Evolutionary conservation across 37 sponge, comb jelly and placozoan genomes (phyloP).

Genomic region (Agelas oroides): DNA sequence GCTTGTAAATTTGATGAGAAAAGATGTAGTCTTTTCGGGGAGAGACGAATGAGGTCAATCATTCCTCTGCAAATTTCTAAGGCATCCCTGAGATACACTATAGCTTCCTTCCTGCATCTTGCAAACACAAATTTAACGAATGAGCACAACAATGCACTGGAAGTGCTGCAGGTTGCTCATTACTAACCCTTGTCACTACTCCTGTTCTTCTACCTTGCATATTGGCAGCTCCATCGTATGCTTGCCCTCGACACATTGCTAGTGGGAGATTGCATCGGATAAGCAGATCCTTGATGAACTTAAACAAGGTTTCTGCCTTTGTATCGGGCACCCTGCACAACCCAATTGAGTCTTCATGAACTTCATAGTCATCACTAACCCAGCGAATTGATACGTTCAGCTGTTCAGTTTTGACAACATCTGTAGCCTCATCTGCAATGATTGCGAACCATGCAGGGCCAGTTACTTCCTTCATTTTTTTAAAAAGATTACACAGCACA

Average conservation of each 20-base stretch:
- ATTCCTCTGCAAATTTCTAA: conserved; percentile 49
- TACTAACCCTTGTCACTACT: conserved; percentile 44
- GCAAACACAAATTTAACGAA: conserved; percentile 55
- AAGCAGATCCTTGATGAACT: conserved; percentile 52
- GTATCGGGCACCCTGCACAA: conserved; percentile 57
- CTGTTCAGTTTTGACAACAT: conserved; percentile 60
- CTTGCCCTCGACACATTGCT: conserved; percentile 59
- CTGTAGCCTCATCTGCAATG: conserved; percentile 69
- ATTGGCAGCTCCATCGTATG: conserved; percentile 65
- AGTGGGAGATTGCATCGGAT: conserved; percentile 54
- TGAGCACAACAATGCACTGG: conserved; percentile 67
- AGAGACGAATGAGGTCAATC: conserved; percentile 36
- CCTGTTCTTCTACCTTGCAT: conserved; percentile 59
- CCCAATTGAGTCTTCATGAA: conserved; percentile 61
- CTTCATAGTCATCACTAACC: conserved; percentile 55
- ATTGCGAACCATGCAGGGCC: conserved; percentile 58
- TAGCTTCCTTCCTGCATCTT: conserved; percentile 50
- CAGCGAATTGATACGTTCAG: conserved; percentile 57
- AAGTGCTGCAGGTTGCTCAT: conserved; percentile 55
- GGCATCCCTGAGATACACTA: conserved; percentile 49
- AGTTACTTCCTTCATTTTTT: conserved; percentile 28
- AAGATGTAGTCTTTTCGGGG: conserved; percentile 34
- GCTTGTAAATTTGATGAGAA: conserved; percentile 39
- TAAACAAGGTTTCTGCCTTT: conserved; percentile 48
- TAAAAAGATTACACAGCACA: conserved; percentile 50